A percentile compares a stretch with the other conserved stretches of the same genome.
phyloP scores from a whole-genome alignment of 2,113 vertebrate genomes.

The Microcebus jonahi region DNA sequence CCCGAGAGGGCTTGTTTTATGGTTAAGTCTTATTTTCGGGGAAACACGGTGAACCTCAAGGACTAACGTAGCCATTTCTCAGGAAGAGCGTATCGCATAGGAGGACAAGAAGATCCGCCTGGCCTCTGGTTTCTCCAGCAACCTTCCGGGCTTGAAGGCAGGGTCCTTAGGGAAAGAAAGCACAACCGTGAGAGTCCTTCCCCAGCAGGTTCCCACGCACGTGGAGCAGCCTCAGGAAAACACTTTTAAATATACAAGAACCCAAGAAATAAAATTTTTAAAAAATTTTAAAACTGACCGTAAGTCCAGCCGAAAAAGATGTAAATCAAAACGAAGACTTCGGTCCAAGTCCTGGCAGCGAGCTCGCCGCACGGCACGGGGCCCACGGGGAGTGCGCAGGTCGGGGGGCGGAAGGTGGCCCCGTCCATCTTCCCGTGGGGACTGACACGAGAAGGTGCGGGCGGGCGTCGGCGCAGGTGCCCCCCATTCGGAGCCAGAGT shows the following conservation, averaged over 20 bases:
- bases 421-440: too few species aligned
- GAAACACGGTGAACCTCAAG: not conserved
- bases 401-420: too few species aligned
- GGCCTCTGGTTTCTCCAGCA: not conserved
- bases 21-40: too few species aligned
- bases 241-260: not conserved
- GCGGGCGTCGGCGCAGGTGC: not conserved
- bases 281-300: not conserved
- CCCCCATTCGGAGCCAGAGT: accelerated
- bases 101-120: not conserved
- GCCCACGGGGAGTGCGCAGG: too few species aligned
- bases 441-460: not conserved
- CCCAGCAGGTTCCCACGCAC: not conserved
- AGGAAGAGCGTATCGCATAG: not conserved
- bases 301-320: not conserved
- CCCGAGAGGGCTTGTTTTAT: too few species aligned
- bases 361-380: accelerated
- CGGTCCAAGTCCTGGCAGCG: not conserved
- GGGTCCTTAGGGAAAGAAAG: not conserved
- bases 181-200: not conserved
- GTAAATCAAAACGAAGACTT: not conserved
- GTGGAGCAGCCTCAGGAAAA: not conserved
- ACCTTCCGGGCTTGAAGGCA: not conserved
- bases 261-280: not conserved
- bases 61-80: too few species aligned